Evolutionary conservation across 2,888 invertebrate species (phyloP).

Genomic region (Oscheius sp.): DNA sequence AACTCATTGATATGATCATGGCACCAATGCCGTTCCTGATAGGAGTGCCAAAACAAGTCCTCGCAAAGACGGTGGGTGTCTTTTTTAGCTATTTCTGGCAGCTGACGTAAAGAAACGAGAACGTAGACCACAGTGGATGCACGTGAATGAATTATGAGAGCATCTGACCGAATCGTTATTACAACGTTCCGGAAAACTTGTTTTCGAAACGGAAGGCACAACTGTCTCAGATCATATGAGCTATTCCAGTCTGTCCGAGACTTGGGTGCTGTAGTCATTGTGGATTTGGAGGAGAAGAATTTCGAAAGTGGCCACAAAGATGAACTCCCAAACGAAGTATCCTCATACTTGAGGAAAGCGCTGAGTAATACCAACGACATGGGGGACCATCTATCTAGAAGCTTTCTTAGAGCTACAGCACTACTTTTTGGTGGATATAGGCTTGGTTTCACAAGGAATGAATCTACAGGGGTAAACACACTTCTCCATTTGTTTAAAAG

Average conservation of each 20-base stretch:
- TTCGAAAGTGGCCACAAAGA: conserved; percentile 89
- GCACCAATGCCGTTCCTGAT: conserved; percentile 98
- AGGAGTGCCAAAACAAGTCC: conserved; percentile 87
- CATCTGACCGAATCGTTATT: no score
- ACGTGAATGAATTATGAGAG: background rate
- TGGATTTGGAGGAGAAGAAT: conserved; percentile 89
- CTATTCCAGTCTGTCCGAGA: conserved; percentile 73
- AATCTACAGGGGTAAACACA: conserved; percentile 29
- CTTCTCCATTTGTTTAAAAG: background rate
- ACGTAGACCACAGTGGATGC: no score
- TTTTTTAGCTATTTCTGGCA: no score
- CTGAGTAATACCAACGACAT: conserved; percentile 80
- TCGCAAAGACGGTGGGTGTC: conserved; percentile 71
- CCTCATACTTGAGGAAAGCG: conserved; percentile 80
- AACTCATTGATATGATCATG: conserved; percentile 64
- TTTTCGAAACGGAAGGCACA: background rate
- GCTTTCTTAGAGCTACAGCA: conserved; percentile 89
- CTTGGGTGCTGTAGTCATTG: conserved; percentile 90
- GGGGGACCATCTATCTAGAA: conserved; percentile 90
- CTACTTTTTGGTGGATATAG: conserved; percentile 92
- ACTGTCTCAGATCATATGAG: background rate
- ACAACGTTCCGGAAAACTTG: background rate
- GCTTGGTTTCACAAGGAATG: conserved; percentile 46
- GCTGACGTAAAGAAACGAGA: no score
- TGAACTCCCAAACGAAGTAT: conserved; percentile 79